Base-by-base conservation (phyloP, 2,797 vertebrate species). In the Rousettus madagascariensis region DNA sequence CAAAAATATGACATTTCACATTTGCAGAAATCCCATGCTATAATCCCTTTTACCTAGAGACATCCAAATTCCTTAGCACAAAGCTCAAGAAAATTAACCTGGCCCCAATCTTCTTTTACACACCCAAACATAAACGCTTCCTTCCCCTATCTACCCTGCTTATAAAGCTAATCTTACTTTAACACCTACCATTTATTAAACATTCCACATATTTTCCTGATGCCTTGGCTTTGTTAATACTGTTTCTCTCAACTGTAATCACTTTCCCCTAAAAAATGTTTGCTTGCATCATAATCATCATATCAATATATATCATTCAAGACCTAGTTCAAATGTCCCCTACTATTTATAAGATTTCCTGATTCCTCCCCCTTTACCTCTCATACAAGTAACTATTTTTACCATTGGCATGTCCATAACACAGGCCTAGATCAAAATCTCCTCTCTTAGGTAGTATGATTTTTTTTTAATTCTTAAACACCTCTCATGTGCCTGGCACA, bases 11-110 rank as follows among this genome's bases (percentile, higher is more conserved):
- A 55, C 7, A 61, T 41, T 89, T 74, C 65, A 87, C 30, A 84
- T 74, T 59, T 94, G 72, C 57, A 94, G 26, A 89, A 97, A 97
- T 77, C 15, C 22, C 53, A 71, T 46, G 55, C 71, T 85, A 59
- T 57, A 57, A 51, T 51, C 46, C 26, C 87, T 66, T 72, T 66
- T 87, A 79, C 36, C 10, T 28, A 87, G 8, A 65, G 8, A 80
- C 10, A 69, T 41, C 16, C 28, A 86, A 68, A 85, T 69, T 80
- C 24, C 33, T 87, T 36, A 79, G 46, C 15, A 49, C 28, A 19
- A 86, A 8, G 43, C 30, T 91, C 28, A 46, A 65, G 30, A 95
- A 80, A 89, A 53, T 41, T 80, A 90, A 82, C 19, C 61, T 43
- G 12, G 26, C 78, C 22, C 41, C 9, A 33, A 20, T 33, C 49